A percentile compares a stretch with the other conserved stretches of the same genome.
Conservation (phyloP, 2,888 invertebrate genomes). For the Drosophila anomalipes region DNA sequence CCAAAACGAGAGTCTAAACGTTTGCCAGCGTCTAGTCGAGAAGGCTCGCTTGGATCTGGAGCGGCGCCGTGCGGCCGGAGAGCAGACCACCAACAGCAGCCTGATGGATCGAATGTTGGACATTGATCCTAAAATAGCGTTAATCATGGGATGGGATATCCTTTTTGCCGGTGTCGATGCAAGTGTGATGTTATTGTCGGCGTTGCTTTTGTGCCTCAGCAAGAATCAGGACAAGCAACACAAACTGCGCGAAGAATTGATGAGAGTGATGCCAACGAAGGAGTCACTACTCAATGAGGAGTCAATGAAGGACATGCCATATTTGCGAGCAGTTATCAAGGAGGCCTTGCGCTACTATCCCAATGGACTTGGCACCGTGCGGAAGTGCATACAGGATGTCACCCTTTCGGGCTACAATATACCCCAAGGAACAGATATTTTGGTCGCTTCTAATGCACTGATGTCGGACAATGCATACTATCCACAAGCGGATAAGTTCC, state of each 20-base stretch:
- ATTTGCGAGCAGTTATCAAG: conserved; percentile 90
- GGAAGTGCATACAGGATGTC: conserved; percentile 87
- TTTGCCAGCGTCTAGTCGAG: conserved; percentile 79
- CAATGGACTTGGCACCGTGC: conserved; percentile 87
- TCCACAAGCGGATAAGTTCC: conserved; percentile 87
- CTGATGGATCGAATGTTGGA: conserved; percentile 86
- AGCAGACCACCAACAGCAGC: conserved; percentile 81
- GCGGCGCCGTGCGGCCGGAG: conserved; percentile 42
- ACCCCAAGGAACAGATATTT: conserved; percentile 88
- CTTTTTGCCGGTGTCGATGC: conserved; percentile 88
- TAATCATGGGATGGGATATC: conserved; percentile 87
- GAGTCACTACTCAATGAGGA: conserved; percentile 84
- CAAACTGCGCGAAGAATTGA: conserved; percentile 87
- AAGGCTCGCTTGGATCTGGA: conserved; percentile 66
- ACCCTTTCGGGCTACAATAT: conserved; percentile 88
- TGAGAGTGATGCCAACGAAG: conserved; percentile 84
- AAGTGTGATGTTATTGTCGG: conserved; percentile 85
- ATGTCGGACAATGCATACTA: conserved; percentile 87
- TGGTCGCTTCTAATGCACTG: conserved; percentile 89
- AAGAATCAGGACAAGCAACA: conserved; percentile 88
- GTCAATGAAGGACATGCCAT: conserved; percentile 86
- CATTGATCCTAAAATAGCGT: conserved; percentile 86
- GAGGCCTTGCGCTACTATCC: conserved; percentile 89
- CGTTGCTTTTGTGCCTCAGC: conserved; percentile 88
- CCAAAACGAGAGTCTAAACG: conserved; percentile 59